A percentile compares a stretch with the other conserved stretches of the same genome.
Conservation (phyloP, 2,888 invertebrate species). For the Gortyna flavago region DNA sequence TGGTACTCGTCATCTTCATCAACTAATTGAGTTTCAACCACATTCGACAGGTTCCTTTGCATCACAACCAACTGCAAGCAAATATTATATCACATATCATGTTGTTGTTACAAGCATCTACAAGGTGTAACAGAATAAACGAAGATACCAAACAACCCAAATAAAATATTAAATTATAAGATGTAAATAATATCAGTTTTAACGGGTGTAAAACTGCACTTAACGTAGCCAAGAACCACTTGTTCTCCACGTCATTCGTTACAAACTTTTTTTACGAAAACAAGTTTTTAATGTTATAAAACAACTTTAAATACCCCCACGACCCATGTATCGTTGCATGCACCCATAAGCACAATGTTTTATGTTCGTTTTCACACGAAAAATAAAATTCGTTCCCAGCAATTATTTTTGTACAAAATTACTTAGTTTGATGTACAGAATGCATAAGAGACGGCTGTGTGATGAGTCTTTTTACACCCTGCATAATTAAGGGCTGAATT, state of each 20-base stretch:
- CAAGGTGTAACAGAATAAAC: neutral
- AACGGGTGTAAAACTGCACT: no score
- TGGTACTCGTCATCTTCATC: conserved; percentile 80
- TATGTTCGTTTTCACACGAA: neutral
- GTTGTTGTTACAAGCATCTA: neutral
- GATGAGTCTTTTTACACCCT: no score
- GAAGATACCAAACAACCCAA: neutral
- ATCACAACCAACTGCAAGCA: conserved; percentile 72
- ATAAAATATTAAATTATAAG: neutral
- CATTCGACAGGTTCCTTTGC: conserved; percentile 67
- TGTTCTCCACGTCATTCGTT: neutral
- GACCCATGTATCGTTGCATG: neutral
- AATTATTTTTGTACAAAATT: neutral
- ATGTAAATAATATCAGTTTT: neutral
- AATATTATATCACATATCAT: neutral
- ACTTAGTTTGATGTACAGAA: no score
- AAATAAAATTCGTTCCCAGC: neutral
- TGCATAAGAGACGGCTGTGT: no score
- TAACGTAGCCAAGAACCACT: neutral
- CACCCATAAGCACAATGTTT: neutral
- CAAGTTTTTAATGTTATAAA: neutral
- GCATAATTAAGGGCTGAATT: no score
- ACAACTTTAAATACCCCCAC: neutral
- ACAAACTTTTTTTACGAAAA: neutral
- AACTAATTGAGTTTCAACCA: conserved; percentile 56